Base-by-base conservation (phyloP, 1,140 invertebrate genomes). In the Caerostris extrusa region DNA sequence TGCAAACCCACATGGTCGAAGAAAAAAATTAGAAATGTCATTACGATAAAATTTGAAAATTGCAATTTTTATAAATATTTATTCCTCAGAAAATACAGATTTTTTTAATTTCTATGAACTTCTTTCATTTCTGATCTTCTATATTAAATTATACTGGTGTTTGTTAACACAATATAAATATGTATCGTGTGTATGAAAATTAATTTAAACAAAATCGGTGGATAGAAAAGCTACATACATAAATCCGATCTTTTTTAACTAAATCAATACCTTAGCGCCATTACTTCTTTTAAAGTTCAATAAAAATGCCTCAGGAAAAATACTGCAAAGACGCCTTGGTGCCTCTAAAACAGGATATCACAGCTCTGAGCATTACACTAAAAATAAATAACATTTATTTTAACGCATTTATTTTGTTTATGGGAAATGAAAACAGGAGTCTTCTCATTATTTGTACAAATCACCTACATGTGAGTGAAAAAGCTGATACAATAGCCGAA, bases 351-450 rank as follows among this genome's bases (percentile, higher is more conserved):
- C 3, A 77, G 69, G 34, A 77, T 10, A 19, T 34, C 8, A 50
- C 19, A 53, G 19, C 50, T 77, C 19, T 3, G 7, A 34, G 69
- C 50, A 34, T 83, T 14, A 8, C 81, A 3, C 56, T 83, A 83
- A 83, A 83, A 83, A 58, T 57, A 83, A 83, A 83, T 83, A 83
- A 56, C 81, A 14, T n/a, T n/a, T n/a, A n/a, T n/a, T n/a, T n/a
- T n/a, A n/a, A n/a, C 7, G 56, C 53, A 83, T 83, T 56, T 19
- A 83, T 83, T 83, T 19, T 57, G 55, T 83, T 83, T 83, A 83
- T 56, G 81, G n/a, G 81, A 83, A 83, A 83, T 17, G 55, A 53
- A 50, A 77, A 34, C 69, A 77, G 19, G 34, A 77, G 69, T 58
- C 14, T 50, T 50, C 12, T 55, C 55, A 83, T 83, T 83, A 83